These are phyloP conservation scores for Ellobius talpinus DNA, from an alignment of 2,113 vertebrate species.

Conservation along the genomic window DNA sequence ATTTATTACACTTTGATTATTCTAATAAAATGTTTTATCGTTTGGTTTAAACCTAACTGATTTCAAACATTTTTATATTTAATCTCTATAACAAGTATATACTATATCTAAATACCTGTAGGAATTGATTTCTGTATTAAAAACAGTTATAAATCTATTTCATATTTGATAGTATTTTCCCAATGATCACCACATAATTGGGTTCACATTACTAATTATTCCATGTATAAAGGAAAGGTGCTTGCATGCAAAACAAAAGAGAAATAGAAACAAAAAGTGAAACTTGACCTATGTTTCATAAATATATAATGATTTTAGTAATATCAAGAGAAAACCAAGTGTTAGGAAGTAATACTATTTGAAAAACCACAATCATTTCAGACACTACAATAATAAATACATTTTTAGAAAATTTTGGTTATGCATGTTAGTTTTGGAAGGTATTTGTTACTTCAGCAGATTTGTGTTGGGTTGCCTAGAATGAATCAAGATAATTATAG, in stretches of 20 bases:
- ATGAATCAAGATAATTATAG: constrained; percentile 5
- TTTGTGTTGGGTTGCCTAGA: not conserved
- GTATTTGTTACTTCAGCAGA: not conserved
- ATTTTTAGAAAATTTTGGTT: not conserved
- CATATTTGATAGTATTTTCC: not conserved
- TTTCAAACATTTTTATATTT: not conserved
- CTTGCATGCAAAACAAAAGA: constrained; percentile 33
- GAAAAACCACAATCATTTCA: not conserved
- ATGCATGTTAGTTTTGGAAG: not conserved
- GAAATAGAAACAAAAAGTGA: not conserved
- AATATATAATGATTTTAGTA: not conserved
- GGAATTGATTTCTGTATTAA: not conserved
- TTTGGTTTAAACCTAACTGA: not conserved
- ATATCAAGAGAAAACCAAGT: not conserved
- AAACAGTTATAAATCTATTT: not conserved
- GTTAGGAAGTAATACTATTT: not conserved
- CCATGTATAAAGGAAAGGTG: not conserved
- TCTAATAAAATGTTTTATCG: not conserved
- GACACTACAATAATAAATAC: not conserved
- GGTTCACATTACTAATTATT: not conserved
- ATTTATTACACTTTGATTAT: not conserved
- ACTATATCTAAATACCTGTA: not conserved
- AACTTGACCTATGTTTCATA: not conserved
- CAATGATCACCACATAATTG: not conserved
- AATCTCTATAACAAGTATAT: not conserved